Conservation (phyloP, 2,113 vertebrate species). For the Girardinichthys multiradiatus region DNA sequence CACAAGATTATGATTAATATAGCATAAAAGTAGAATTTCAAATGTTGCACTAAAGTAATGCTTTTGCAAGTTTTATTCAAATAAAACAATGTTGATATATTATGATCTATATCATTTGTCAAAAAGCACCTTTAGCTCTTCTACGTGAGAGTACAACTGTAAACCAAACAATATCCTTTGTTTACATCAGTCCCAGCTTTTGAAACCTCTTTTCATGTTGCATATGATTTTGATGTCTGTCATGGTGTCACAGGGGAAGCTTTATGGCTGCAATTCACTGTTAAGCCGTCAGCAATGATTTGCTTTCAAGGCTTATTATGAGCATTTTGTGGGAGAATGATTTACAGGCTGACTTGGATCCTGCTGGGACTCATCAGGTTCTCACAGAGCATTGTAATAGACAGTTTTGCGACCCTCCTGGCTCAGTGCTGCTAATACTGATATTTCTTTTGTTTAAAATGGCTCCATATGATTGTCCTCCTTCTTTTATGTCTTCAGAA, state of each 20-base stretch:
- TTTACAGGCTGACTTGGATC: slow-evolving; percentile 47
- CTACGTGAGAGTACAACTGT: slow-evolving; percentile 13
- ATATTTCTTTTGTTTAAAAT: slow-evolving; percentile 40
- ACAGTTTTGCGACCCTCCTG: slow-evolving; percentile 37
- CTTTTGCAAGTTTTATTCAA: background rate
- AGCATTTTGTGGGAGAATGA: slow-evolving; percentile 57
- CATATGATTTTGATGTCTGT: slow-evolving; percentile 38
- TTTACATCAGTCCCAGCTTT: slow-evolving; percentile 33
- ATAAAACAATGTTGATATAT: background rate
- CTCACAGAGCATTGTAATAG: slow-evolving; percentile 51
- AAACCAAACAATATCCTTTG: slow-evolving; percentile 19
- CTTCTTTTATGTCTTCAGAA: slow-evolving; percentile 43
- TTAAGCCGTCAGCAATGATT: slow-evolving; percentile 69
- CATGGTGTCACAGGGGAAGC: slow-evolving; percentile 41
- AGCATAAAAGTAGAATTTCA: background rate
- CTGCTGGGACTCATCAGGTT: slow-evolving; percentile 68
- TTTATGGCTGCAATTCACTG: slow-evolving; percentile 43
- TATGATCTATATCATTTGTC: no score
- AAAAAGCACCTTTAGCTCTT: no score
- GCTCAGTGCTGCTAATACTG: slow-evolving; percentile 26
- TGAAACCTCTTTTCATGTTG: slow-evolving; percentile 41
- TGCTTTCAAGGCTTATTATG: slow-evolving; percentile 59
- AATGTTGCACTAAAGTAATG: background rate
- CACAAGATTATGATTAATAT: background rate
- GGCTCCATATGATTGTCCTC: slow-evolving; percentile 46